A percentile compares a stretch with the other conserved stretches of the same genome.
These are phyloP conservation scores for Merops nubicus DNA, from an alignment of 2,113 vertebrate genomes.

Conservation along the genomic window DNA sequence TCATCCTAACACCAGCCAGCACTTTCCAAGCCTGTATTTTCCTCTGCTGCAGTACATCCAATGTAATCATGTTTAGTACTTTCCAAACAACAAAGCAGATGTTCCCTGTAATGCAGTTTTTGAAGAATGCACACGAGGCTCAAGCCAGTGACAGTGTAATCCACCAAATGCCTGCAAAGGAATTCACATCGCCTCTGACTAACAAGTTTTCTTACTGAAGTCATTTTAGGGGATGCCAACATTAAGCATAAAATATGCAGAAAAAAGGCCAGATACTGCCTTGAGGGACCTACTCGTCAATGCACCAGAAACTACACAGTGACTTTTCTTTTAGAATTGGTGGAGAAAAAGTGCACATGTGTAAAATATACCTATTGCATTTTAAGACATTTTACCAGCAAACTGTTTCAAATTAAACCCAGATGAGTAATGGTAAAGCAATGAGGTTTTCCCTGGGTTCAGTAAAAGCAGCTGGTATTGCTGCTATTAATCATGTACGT, in stretches of 20 bases:
- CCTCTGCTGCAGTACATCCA: conserved; percentile 4
- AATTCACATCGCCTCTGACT: conserved; percentile 38
- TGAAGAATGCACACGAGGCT: conserved; percentile 42
- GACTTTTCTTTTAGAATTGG: neutral
- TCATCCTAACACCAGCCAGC: conserved; percentile 11
- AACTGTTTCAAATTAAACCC: conserved; percentile 46
- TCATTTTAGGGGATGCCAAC: conserved; percentile 58
- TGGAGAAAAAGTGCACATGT: neutral
- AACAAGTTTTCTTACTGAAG: conserved; percentile 67
- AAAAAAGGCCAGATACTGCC: conserved; percentile 33
- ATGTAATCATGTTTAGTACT: conserved; percentile 20
- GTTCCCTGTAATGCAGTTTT: conserved; percentile 56
- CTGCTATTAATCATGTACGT: conserved; percentile 18
- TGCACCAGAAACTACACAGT: conserved; percentile 19
- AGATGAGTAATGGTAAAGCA: conserved; percentile 40
- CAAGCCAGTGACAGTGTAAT: conserved; percentile 52
- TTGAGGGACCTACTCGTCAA: neutral
- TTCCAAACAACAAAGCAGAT: conserved; percentile 70
- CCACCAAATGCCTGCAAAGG: conserved; percentile 51
- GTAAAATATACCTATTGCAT: conserved; percentile 43
- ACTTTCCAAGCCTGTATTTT: conserved; percentile 13
- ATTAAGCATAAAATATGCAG: conserved; percentile 50
- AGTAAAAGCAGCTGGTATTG: conserved; percentile 41
- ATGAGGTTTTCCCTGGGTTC: neutral
- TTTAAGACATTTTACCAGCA: conserved; percentile 27